These are phyloP conservation scores for Panzeria rudis DNA, from an alignment of 2,888 invertebrate genomes.

Conservation along the genomic window DNA sequence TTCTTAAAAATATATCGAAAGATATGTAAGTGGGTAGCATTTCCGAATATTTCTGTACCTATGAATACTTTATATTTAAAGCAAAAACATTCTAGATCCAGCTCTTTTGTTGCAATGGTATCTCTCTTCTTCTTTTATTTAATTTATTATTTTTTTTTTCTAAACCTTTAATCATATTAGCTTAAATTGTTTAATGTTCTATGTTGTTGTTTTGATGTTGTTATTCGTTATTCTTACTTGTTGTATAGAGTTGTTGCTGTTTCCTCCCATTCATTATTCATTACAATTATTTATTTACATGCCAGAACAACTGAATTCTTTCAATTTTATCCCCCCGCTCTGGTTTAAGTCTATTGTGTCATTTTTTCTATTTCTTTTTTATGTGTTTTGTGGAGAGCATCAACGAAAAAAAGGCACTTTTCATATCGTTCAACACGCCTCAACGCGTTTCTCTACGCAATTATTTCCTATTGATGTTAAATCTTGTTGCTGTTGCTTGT, in stretches of 20 bases:
- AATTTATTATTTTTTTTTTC: background rate
- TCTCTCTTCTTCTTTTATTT: background rate
- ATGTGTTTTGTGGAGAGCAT: constrained; percentile 15
- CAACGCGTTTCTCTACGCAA: constrained; percentile 66
- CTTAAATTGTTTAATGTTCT: constrained; percentile 67
- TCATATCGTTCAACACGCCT: constrained; percentile 63
- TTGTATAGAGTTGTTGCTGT: constrained; percentile 12
- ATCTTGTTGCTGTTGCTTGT: constrained; percentile 48
- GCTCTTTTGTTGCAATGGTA: background rate
- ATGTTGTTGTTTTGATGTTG: constrained; percentile 37
- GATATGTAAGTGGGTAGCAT: too few relatives aligned
- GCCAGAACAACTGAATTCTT: constrained; percentile 37
- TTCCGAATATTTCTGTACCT: too few relatives aligned
- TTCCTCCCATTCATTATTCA: constrained; percentile 52
- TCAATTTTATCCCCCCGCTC: constrained; percentile 18
- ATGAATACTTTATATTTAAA: too few relatives aligned
- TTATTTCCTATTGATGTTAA: constrained; percentile 66
- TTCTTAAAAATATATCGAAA: too few relatives aligned
- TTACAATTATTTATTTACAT: constrained; percentile 47
- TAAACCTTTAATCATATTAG: constrained; percentile 65
- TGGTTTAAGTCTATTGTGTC: constrained; percentile 47
- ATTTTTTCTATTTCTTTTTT: constrained; percentile 21
- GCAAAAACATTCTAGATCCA: too few relatives aligned
- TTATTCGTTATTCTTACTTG: constrained; percentile 21
- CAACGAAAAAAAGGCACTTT: constrained; percentile 3